Conservation (phyloP, 2,797 vertebrate genomes). For the Hozukius guyotensis region DNA sequence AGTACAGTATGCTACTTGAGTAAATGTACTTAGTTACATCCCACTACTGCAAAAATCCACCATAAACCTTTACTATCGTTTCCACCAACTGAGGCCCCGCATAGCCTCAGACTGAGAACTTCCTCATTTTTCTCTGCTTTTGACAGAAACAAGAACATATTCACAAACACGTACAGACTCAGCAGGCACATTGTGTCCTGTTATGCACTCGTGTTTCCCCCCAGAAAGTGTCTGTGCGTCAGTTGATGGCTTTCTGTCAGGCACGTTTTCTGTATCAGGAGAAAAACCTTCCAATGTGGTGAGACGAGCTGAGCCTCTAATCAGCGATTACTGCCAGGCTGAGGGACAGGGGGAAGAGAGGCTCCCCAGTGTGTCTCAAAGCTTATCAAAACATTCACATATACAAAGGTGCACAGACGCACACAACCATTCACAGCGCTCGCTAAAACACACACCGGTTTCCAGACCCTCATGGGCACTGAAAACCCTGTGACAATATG, state of each 20-base stretch:
- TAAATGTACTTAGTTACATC: neutral
- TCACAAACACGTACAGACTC: constrained; percentile 9
- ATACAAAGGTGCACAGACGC: neutral
- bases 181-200: constrained; percentile 8
- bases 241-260: constrained; percentile 24
- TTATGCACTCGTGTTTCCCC: neutral
- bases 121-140: neutral
- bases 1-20: neutral
- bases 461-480: neutral
- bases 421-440: neutral
- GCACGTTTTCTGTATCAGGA: constrained; percentile 28
- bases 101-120: neutral
- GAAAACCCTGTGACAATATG: neutral
- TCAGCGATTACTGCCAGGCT: constrained; percentile 44
- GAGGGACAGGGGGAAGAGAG: constrained; percentile 25
- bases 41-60: neutral
- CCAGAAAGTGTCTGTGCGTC: neutral
- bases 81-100: neutral
- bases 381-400: constrained; percentile 21
- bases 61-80: neutral
- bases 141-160: constrained; percentile 22
- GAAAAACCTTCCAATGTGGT: constrained; percentile 7
- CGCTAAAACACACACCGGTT: neutral
- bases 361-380: constrained; percentile 23
- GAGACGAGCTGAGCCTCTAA: constrained; percentile 40